phyloP scores from a whole-genome alignment of 1,140 invertebrate genomes.

The Cotesia vestalis region DNA sequence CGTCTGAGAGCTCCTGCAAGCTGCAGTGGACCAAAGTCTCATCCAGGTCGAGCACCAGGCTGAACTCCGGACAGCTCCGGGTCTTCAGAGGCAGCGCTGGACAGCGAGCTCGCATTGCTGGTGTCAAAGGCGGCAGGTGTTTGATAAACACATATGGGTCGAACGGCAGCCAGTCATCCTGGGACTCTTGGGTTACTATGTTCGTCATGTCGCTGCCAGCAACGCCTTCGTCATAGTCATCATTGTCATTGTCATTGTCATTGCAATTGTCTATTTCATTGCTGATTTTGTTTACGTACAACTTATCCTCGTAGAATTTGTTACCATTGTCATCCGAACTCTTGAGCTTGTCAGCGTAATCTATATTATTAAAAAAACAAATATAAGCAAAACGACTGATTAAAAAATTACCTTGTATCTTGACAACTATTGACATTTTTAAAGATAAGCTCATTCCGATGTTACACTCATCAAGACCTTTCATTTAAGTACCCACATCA shows the following conservation, averaged over 20 bases:
- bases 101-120: constrained; percentile 84
- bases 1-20: constrained; percentile 89
- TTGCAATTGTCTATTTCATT: constrained; percentile 48
- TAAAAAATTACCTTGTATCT: no score
- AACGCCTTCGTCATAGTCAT: constrained; percentile 63
- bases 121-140: constrained; percentile 87
- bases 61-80: constrained; percentile 91
- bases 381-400: no score
- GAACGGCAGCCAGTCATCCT: constrained; percentile 82
- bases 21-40: constrained; percentile 97
- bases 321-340: constrained; percentile 56
- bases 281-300: constrained; percentile 47
- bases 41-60: constrained; percentile 89
- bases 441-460: no score
- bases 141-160: constrained; percentile 94
- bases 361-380: no score
- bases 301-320: constrained; percentile 65
- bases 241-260: constrained; percentile 59
- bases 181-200: constrained; percentile 66
- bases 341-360: no score
- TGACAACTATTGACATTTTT: no score
- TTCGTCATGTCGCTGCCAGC: constrained; percentile 68
- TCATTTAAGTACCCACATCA: no score
- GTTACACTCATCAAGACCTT: no score
- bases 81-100: constrained; percentile 94